Conservation (phyloP, 2,888 invertebrate species). For the Acanthosepion esculentum region DNA sequence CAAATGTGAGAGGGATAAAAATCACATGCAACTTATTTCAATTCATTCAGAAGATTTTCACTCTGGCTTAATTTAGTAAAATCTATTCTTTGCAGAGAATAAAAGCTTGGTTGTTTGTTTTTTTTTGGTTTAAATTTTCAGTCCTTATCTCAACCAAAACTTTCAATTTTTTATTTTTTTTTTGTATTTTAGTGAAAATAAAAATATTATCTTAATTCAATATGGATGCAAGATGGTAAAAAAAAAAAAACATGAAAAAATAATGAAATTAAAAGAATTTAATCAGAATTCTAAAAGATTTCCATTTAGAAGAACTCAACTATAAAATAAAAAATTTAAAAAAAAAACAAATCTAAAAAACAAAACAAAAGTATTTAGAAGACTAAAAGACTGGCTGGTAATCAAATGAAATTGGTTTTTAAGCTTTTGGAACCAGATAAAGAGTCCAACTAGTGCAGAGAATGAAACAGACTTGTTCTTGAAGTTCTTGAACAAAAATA, state of each 20-base stretch:
- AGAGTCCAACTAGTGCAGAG: conserved; percentile 2
- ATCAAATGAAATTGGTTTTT: not conserved
- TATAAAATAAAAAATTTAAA: not conserved
- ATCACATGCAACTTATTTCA: not conserved
- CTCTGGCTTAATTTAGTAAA: not conserved
- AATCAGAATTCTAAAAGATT: not conserved
- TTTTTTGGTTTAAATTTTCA: not conserved
- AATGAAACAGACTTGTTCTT: not conserved
- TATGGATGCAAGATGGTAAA: not conserved
- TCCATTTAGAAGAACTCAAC: not conserved
- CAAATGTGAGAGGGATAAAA: not conserved
- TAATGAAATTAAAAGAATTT: conserved; percentile 8
- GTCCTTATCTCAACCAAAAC: not conserved
- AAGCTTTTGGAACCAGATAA: not conserved
- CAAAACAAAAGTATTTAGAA: not conserved
- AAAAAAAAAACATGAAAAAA: not conserved
- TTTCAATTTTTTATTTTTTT: not conserved
- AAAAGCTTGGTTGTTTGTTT: not conserved
- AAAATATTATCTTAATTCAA: not conserved
- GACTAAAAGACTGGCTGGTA: not conserved
- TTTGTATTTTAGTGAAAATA: too few relatives aligned
- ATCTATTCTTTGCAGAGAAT: not conserved
- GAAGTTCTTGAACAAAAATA: not conserved
- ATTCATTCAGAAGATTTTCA: not conserved
- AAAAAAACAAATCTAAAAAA: not conserved